These are phyloP conservation scores for Papilio polytes DNA, from an alignment of 1,140 invertebrate species.

Conservation along the genomic window DNA sequence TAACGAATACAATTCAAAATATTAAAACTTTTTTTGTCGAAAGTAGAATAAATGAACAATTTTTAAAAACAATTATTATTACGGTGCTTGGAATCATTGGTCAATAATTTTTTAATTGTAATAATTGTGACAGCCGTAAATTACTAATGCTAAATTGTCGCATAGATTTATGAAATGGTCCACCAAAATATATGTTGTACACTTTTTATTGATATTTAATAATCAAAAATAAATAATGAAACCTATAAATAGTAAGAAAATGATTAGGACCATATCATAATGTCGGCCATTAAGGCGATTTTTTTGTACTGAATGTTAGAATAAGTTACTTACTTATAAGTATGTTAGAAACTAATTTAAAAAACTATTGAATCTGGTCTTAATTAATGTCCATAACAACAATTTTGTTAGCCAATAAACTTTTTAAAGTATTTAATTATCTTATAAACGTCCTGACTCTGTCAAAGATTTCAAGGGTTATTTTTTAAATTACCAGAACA, in stretches of 20 bases:
- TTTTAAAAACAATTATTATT: neutral
- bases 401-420: neutral
- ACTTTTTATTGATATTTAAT: too few species aligned
- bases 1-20: too few species aligned
- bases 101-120: neutral
- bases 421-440: neutral
- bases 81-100: neutral
- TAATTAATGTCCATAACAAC: neutral
- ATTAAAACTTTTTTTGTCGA: too few species aligned
- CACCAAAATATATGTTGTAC: neutral
- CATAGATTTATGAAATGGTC: too few species aligned
- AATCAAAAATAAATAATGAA: too few species aligned
- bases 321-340: neutral
- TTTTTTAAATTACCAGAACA: too few species aligned
- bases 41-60: neutral
- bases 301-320: constrained; percentile 23
- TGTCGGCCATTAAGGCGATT: neutral
- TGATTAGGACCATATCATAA: constrained; percentile 1
- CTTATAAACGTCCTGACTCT: too few species aligned
- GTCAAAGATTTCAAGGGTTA: too few species aligned
- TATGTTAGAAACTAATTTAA: neutral
- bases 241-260: neutral
- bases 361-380: neutral
- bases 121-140: neutral
- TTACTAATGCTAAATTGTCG: neutral